Evolutionary conservation across 2,797 vertebrate genomes (phyloP), one percentile per base, ranked within the genome.

Genomic region (Hafferia zeledoni): DNA sequence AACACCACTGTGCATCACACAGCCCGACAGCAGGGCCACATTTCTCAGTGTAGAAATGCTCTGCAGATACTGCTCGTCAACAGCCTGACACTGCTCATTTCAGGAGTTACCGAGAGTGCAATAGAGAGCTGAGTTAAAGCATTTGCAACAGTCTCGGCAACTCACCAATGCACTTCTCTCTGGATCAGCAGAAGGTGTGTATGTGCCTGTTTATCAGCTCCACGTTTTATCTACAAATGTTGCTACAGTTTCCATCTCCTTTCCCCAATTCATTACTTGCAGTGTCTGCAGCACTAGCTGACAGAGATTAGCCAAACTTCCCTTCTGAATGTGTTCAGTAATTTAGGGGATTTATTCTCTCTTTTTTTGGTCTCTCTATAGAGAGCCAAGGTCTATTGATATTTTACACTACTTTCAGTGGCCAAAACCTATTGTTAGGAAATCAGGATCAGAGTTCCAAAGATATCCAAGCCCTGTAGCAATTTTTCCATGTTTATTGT

Each of bases 371-470:
- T 61, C 22, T 80, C 9, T 43, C 6, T 71, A 44, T 19, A 20
- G 55, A 88, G 5, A 76, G 3, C 7, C 56, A 91, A 87, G 13
- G 17, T 88, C 41, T 56, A 3, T 14, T 49, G 41, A 41, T 74
- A 59, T 59, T 82, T 68, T 37, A 74, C 1, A 17, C 12, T 47
- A 16, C 28, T 83, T 56, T 78, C 70, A 69, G 55, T 52, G 63
- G 47, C 39, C 74, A 87, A 87, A 92, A 64, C 57, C 39, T 57
- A 74, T n/a, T 47, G 57, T 80, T 61, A 95, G n/a, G 91, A 92
- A 85, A 75, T 19, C 41, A 49, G 22, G 12, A 17, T 71, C 72
- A 74, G 50, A 53, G 16, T 65, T 94, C 70, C 35, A 90, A 93
- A 94, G 87, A 57, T 67, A 77, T 22, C 63, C 28, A 61, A 41